These are phyloP conservation scores for Carassius carassius DNA, from an alignment of 2,113 vertebrate species.

Conservation along the genomic window DNA sequence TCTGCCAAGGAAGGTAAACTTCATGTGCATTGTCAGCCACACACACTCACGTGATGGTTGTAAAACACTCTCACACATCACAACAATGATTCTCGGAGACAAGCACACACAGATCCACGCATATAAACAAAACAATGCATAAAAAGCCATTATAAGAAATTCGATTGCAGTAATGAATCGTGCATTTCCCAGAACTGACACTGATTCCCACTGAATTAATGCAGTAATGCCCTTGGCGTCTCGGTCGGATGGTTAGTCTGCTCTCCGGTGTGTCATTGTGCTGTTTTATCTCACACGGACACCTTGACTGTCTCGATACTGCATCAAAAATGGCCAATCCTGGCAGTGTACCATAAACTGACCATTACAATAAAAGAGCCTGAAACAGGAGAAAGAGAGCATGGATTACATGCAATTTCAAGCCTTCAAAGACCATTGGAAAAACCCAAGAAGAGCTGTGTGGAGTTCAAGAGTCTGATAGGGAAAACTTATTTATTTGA, in stretches of 20 bases:
- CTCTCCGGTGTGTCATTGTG: constrained; percentile 62
- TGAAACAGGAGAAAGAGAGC: constrained; percentile 58
- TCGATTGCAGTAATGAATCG: constrained; percentile 35
- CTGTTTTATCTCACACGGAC: constrained; percentile 74
- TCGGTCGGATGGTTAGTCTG: constrained; percentile 29
- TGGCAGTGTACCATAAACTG: constrained; percentile 79
- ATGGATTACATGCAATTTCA: constrained; percentile 47
- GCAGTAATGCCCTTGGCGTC: constrained; percentile 47
- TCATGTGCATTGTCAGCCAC: constrained; percentile 37
- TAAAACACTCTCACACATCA: constrained; percentile 23
- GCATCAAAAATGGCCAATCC: constrained; percentile 70
- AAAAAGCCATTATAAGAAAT: constrained; percentile 32
- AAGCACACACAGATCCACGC: not conserved
- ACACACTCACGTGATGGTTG: not conserved
- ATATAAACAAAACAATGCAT: constrained; percentile 36
- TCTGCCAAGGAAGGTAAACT: constrained; percentile 43
- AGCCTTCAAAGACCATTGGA: constrained; percentile 7
- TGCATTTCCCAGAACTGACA: constrained; percentile 43
- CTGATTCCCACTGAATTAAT: constrained; percentile 51
- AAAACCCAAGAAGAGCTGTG: constrained; percentile 45
- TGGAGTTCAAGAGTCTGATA: constrained; percentile 6
- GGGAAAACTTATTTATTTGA: not conserved
- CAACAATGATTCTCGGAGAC: not conserved
- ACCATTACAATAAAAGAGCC: constrained; percentile 83
- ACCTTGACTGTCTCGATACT: constrained; percentile 77